Conservation (phyloP, 2,888 invertebrate genomes). For the Yponomeuta evonymella region DNA sequence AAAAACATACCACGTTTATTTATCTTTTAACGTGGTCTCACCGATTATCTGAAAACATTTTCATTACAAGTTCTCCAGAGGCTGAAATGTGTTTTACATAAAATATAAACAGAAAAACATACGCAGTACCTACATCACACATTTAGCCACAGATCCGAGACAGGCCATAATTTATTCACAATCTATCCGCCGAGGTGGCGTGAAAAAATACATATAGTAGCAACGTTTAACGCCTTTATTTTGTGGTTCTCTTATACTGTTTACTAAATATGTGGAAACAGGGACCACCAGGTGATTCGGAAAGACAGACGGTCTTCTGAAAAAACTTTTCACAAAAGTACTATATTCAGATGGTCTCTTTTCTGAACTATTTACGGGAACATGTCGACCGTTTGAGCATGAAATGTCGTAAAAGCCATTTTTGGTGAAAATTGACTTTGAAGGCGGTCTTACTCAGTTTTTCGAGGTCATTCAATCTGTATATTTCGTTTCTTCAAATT, state of each 20-base stretch:
- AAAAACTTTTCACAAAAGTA: neutral
- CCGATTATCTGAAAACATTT: too few species aligned
- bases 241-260: neutral
- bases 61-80: too few species aligned
- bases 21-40: too few species aligned
- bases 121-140: neutral
- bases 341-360: neutral
- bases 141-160: neutral
- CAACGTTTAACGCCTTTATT: neutral
- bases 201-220: conserved; percentile 4
- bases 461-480: too few species aligned
- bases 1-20: too few species aligned
- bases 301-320: neutral
- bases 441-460: too few species aligned
- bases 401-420: too few species aligned
- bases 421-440: too few species aligned
- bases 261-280: neutral
- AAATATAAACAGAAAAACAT: neutral
- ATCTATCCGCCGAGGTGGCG: conserved; percentile 10
- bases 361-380: too few species aligned
- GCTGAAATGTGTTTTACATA: too few species aligned
- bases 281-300: neutral
- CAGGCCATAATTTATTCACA: conserved; percentile 13
- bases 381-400: neutral
- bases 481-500: too few species aligned